A percentile compares a stretch with the other conserved stretches of the same genome.
Evolutionary conservation across 2,113 vertebrate species (phyloP).

Genomic region (Galbula dea): DNA sequence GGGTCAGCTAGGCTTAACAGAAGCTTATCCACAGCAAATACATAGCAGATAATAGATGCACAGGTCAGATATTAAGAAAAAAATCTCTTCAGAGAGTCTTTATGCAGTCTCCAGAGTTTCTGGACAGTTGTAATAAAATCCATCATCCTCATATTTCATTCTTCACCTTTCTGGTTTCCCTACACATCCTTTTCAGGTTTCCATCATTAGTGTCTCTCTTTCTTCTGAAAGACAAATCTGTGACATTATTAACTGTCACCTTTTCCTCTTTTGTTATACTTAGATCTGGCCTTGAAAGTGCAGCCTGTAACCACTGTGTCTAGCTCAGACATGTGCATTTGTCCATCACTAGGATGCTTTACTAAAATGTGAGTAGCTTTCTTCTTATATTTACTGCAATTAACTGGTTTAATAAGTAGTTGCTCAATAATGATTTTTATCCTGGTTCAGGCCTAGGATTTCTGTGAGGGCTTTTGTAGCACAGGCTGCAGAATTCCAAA

Average conservation of each 20-base stretch:
- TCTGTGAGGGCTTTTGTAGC: not conserved
- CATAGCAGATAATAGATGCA: not conserved
- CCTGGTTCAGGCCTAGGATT: not conserved
- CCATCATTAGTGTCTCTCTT: not conserved
- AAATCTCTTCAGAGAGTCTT: not conserved
- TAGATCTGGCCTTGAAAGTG: not conserved
- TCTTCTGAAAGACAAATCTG: not conserved
- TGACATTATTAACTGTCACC: not conserved
- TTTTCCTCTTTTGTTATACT: not conserved
- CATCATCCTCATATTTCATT: not conserved
- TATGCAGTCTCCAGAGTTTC: not conserved
- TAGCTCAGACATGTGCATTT: not conserved
- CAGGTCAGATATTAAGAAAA: not conserved
- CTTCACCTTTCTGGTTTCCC: not conserved
- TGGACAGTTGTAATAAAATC: not conserved
- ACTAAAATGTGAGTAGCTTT: not conserved
- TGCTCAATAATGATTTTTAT: not conserved
- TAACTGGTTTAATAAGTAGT: not conserved
- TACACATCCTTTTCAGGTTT: not conserved
- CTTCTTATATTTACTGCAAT: not conserved
- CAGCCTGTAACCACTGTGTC: not conserved
- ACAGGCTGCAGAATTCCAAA: not conserved
- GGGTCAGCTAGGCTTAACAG: slow-evolving; percentile 4
- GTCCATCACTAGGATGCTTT: not conserved
- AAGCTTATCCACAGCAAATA: not conserved